phyloP scores from a whole-genome alignment of 2,888 invertebrate species.

The Toxonevra muliebris region DNA sequence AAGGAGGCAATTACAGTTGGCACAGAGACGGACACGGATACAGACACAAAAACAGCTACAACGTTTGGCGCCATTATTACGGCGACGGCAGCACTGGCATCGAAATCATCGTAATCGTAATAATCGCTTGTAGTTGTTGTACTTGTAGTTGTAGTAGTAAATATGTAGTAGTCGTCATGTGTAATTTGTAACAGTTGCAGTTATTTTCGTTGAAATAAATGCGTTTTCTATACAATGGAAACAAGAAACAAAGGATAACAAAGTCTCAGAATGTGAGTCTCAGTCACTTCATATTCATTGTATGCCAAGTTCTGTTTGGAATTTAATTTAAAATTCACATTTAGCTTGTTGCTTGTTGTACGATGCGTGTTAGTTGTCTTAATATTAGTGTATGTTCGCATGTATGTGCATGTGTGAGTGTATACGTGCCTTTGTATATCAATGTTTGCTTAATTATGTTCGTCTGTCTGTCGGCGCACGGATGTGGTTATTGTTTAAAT shows the following conservation, averaged over 20 bases:
- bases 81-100: not conserved
- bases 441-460: slow-evolving; percentile 24
- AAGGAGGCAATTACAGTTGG: slow-evolving; percentile 6
- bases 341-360: slow-evolving; percentile 7
- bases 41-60: not conserved
- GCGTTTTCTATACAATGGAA: slow-evolving; percentile 18
- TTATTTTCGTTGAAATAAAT: slow-evolving; percentile 32
- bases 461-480: slow-evolving; percentile 8
- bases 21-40: not conserved
- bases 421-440: slow-evolving; percentile 19
- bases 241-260: slow-evolving; percentile 21
- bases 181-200: slow-evolving; percentile 8
- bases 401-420: slow-evolving; percentile 17
- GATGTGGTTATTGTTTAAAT: slow-evolving; percentile 6
- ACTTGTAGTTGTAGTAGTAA: not conserved
- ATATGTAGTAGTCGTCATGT: not conserved
- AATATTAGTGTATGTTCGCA: not conserved
- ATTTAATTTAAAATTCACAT: slow-evolving; percentile 28
- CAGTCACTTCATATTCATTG: not conserved
- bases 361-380: slow-evolving; percentile 4
- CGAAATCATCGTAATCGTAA: slow-evolving; percentile 1
- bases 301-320: slow-evolving; percentile 3
- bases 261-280: slow-evolving; percentile 2
- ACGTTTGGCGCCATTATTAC: not conserved
- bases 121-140: not conserved